phyloP scores from a whole-genome alignment of 2,113 vertebrate species.

The Cynocephalus volans region DNA sequence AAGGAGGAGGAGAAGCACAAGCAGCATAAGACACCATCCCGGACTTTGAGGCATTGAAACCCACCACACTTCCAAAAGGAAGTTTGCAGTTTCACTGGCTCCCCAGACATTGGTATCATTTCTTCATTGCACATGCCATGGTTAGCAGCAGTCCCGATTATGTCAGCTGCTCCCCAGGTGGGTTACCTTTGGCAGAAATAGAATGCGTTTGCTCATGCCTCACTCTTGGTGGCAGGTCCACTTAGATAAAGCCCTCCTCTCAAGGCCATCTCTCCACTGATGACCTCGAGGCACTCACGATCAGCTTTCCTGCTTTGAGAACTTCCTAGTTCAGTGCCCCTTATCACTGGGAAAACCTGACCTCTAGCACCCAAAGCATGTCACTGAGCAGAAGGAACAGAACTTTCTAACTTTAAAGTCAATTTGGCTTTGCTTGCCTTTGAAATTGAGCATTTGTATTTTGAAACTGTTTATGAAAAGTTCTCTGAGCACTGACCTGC shows the following conservation, averaged over 20 bases:
- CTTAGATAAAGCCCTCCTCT: conserved; percentile 71
- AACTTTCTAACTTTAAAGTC: conserved; percentile 61
- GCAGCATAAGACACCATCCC: background rate
- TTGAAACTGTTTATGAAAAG: conserved; percentile 66
- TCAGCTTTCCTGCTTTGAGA: conserved; percentile 67
- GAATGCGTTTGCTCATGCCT: conserved; percentile 69
- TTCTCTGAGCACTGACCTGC: conserved; percentile 50
- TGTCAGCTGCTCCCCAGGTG: background rate
- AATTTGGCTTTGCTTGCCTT: conserved; percentile 64
- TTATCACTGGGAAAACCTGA: conserved; percentile 81
- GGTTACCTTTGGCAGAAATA: conserved; percentile 76
- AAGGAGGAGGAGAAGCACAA: too few relatives aligned
- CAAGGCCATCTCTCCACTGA: conserved; percentile 77
- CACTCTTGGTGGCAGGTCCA: conserved; percentile 65
- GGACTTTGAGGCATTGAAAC: background rate
- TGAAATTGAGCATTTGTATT: conserved; percentile 52
- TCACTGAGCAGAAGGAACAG: rapidly evolving
- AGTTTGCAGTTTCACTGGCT: background rate
- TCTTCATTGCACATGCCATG: rapidly evolving
- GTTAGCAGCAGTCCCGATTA: background rate
- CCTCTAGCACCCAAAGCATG: conserved; percentile 78
- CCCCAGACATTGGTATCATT: background rate
- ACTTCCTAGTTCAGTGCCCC: conserved; percentile 79
- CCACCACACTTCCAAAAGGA: background rate
- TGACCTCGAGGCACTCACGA: conserved; percentile 61